phyloP scores from a whole-genome alignment of 2,888 invertebrate species.

The Notodonta dromedarius region DNA sequence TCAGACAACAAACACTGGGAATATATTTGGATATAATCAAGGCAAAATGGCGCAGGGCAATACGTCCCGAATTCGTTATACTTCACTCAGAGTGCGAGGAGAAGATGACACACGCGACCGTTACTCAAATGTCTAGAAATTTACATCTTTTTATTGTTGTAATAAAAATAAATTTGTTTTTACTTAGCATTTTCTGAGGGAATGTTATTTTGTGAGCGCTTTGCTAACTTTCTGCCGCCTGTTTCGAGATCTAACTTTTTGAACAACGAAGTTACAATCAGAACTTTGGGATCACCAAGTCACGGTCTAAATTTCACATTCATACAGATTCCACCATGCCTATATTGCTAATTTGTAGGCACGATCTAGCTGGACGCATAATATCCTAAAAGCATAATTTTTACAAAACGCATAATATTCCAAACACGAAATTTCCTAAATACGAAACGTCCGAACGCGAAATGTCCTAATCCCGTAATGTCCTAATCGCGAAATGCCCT shows the following conservation, averaged over 20 bases:
- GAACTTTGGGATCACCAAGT: too few relatives aligned
- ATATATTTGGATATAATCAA: conserved; percentile 16
- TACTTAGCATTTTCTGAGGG: background rate
- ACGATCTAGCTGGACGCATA: too few relatives aligned
- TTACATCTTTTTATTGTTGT: conserved; percentile 12
- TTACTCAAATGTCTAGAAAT: conserved; percentile 16
- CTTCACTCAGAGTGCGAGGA: conserved; percentile 5
- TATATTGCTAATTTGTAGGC: too few relatives aligned
- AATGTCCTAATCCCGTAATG: background rate
- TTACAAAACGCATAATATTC: too few relatives aligned
- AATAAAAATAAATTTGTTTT: conserved; percentile 12
- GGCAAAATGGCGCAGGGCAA: conserved; percentile 19
- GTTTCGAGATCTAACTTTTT: conserved; percentile 9
- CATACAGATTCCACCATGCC: too few relatives aligned
- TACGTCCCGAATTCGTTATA: conserved; percentile 10
- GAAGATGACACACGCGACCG: conserved; percentile 18
- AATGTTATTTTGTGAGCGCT: background rate
- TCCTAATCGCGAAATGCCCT: background rate
- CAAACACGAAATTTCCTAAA: too few relatives aligned
- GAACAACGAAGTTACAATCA: too few relatives aligned
- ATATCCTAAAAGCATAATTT: too few relatives aligned
- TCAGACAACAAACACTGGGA: background rate
- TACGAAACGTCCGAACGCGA: background rate
- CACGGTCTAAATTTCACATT: too few relatives aligned
- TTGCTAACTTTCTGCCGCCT: background rate